phyloP scores from a whole-genome alignment of 2,888 invertebrate genomes.

The Pollenia labialis region DNA sequence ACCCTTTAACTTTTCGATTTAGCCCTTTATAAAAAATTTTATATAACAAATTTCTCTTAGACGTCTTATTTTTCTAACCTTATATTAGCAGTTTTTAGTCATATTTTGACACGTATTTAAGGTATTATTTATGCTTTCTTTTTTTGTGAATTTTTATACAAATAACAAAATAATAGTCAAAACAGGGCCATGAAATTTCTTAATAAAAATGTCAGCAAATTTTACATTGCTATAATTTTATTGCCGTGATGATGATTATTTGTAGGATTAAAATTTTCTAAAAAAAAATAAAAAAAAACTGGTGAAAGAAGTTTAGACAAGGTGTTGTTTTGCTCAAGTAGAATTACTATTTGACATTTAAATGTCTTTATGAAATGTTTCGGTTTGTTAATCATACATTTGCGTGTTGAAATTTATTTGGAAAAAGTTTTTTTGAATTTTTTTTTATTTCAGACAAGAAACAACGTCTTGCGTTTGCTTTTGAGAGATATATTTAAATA shows the following conservation, averaged over 20 bases:
- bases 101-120: slow-evolving; percentile 69
- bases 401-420: slow-evolving; percentile 66
- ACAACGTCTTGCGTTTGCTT: slow-evolving; percentile 32
- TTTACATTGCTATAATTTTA: background rate
- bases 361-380: slow-evolving; percentile 50
- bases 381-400: slow-evolving; percentile 55
- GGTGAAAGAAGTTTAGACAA: background rate
- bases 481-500: slow-evolving; percentile 56
- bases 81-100: slow-evolving; percentile 63
- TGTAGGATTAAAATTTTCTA: background rate
- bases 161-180: slow-evolving; percentile 40
- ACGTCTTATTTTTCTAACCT: slow-evolving; percentile 31
- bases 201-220: slow-evolving; percentile 55
- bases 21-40: slow-evolving; percentile 7
- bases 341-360: slow-evolving; percentile 28
- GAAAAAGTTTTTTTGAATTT: background rate
- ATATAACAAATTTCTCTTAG: slow-evolving; percentile 17
- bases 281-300: background rate
- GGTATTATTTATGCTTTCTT: slow-evolving; percentile 54
- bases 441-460: background rate
- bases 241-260: slow-evolving; percentile 24
- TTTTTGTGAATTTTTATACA: background rate
- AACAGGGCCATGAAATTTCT: slow-evolving; percentile 61
- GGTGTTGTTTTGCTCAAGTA: slow-evolving; percentile 27
- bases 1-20: slow-evolving; percentile 18